Evolutionary conservation across 2,113 vertebrate genomes (phyloP).

Genomic region (Pterocles gutturalis): DNA sequence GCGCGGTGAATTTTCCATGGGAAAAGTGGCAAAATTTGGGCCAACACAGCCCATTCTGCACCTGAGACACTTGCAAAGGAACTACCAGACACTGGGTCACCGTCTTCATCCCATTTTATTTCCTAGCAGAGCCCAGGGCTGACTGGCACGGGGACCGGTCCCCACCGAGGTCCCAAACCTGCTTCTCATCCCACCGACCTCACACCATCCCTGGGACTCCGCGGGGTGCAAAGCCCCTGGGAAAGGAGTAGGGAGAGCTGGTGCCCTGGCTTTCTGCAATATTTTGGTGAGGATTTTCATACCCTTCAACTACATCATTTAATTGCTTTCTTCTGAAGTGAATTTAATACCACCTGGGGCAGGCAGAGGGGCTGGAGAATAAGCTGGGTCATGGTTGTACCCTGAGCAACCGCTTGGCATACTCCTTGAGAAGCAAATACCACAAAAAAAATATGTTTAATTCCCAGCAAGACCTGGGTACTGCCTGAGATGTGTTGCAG

Average conservation of each 20-base stretch:
- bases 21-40: background rate
- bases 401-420: accelerated
- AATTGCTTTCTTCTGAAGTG: background rate
- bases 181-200: background rate
- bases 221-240: background rate
- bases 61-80: accelerated
- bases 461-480: accelerated
- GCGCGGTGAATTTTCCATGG: background rate
- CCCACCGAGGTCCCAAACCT: background rate
- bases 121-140: background rate
- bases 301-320: too few relatives aligned
- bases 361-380: background rate
- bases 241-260: background rate
- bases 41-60: accelerated
- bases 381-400: background rate
- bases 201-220: background rate
- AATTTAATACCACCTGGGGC: background rate
- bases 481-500: background rate
- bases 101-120: background rate
- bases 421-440: background rate
- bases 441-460: background rate
- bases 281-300: background rate
- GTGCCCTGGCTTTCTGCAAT: background rate
- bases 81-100: accelerated
- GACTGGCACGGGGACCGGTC: accelerated